Percentiles rank a stretch among this genome's conserved stretches.
Conservation (phyloP, 2,113 vertebrate species). For the Otus sunia region DNA sequence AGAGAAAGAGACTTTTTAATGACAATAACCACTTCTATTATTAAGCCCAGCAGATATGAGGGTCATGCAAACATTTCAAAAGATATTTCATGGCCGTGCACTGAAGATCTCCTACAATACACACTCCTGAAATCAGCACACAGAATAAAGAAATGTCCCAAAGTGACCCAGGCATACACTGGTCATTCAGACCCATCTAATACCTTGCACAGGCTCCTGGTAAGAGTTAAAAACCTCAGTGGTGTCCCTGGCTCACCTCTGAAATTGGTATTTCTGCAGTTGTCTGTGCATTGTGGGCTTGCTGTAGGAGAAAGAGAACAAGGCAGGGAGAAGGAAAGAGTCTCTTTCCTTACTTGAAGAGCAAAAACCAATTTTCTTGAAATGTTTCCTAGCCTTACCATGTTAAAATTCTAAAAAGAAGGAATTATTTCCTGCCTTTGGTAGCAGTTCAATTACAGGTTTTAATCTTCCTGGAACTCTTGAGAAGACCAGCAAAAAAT, state of each 20-base stretch:
- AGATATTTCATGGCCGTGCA: neutral
- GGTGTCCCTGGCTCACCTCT: neutral
- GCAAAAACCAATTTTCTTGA: neutral
- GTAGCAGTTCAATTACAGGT: neutral
- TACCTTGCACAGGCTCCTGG: neutral
- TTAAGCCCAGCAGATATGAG: neutral
- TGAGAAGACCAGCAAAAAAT: neutral
- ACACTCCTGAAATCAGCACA: fast-evolving
- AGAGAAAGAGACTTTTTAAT: neutral
- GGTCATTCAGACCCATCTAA: neutral
- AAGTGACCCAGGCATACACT: neutral
- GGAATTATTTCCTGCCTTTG: neutral
- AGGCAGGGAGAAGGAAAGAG: neutral
- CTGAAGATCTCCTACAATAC: neutral
- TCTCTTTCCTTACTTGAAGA: neutral
- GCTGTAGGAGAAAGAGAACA: neutral
- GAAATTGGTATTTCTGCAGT: neutral
- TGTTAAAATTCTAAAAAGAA: neutral
- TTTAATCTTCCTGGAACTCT: neutral
- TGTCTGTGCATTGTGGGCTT: neutral
- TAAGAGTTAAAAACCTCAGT: too few species aligned
- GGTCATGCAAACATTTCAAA: neutral
- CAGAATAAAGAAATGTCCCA: neutral
- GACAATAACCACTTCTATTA: neutral
- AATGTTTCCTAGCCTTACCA: neutral